Percentiles rank a stretch among this genome's conserved stretches.
These are phyloP conservation scores for Habrosyne pyritoides DNA, from an alignment of 2,888 invertebrate genomes.

Conservation along the genomic window DNA sequence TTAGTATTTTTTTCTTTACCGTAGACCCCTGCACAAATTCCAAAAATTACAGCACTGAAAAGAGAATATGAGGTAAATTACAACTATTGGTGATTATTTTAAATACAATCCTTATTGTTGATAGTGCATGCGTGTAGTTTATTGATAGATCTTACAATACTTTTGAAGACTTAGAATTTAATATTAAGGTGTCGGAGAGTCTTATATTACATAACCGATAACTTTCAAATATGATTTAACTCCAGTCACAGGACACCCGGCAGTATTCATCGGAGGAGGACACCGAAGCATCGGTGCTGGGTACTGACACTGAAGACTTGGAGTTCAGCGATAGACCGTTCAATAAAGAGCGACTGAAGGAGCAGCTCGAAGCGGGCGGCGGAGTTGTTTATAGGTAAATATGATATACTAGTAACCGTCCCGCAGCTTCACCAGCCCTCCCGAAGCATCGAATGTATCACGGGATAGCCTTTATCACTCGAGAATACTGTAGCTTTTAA, in stretches of 20 bases:
- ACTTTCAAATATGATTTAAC: not conserved
- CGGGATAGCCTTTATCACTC: too few species aligned
- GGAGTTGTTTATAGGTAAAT: conserved; percentile 84
- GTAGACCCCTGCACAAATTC: not conserved
- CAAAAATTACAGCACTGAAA: conserved; percentile 4
- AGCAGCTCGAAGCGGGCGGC: conserved; percentile 85
- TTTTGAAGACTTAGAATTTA: too few species aligned
- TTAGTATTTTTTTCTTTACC: not conserved
- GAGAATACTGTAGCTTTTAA: too few species aligned
- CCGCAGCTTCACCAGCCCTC: too few species aligned
- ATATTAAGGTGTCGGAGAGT: too few species aligned
- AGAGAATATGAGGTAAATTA: not conserved
- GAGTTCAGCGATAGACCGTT: conserved; percentile 77
- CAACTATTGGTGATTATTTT: not conserved
- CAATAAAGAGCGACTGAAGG: conserved; percentile 82
- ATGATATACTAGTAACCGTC: not conserved
- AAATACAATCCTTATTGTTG: not conserved
- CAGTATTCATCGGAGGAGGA: conserved; percentile 78
- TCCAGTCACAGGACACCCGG: conserved; percentile 56
- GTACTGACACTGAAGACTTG: conserved; percentile 81
- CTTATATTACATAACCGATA: too few species aligned
- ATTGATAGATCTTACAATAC: too few species aligned
- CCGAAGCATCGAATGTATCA: too few species aligned
- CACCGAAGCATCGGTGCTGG: conserved; percentile 64
- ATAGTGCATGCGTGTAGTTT: too few species aligned